These are phyloP conservation scores for Sanderia malayensis DNA, from an alignment of 30 jellyfish, hydroid and myxozoan genomes.

Conservation along the genomic window DNA sequence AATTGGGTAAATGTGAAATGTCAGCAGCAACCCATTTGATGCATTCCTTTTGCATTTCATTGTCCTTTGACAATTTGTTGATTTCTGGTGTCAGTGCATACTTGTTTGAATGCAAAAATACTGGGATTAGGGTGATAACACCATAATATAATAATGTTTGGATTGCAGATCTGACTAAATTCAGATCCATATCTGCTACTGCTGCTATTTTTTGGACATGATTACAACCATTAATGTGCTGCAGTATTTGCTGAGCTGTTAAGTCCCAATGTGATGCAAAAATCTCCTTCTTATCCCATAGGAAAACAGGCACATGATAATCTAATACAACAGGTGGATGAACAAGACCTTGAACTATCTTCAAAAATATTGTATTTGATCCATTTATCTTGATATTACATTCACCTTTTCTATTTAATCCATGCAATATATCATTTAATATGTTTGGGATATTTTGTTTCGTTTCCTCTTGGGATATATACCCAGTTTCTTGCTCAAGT, in stretches of 20 bases:
- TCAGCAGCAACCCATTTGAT: slow-evolving; percentile 63
- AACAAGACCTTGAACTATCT: slow-evolving; percentile 71
- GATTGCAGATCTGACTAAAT: slow-evolving; percentile 82
- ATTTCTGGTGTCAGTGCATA: slow-evolving; percentile 81
- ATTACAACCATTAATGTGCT: slow-evolving; percentile 73
- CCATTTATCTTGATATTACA: slow-evolving; percentile 78
- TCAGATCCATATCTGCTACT: slow-evolving; percentile 82
- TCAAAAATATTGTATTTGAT: slow-evolving; percentile 70
- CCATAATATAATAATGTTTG: slow-evolving; percentile 82
- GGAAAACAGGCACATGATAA: slow-evolving; percentile 83
- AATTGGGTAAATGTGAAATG: slow-evolving; percentile 30
- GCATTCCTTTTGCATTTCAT: slow-evolving; percentile 75
- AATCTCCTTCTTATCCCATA: slow-evolving; percentile 72
- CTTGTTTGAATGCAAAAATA: slow-evolving; percentile 80
- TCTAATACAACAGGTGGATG: slow-evolving; percentile 83
- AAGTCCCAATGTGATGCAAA: slow-evolving; percentile 89
- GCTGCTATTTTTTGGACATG: slow-evolving; percentile 82
- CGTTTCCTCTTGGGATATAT: slow-evolving; percentile 68
- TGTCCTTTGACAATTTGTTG: slow-evolving; percentile 45
- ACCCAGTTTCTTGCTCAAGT: slow-evolving; percentile 72
- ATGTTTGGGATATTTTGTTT: slow-evolving; percentile 48
- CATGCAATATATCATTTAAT: slow-evolving; percentile 59
- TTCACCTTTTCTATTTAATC: slow-evolving; percentile 64
- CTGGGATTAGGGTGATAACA: slow-evolving; percentile 65
- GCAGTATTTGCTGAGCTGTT: slow-evolving; percentile 75